Evolutionary conservation across 2,113 vertebrate species (phyloP), one percentile per base, ranked within the genome.

Genomic region (Synodontis membranacea): DNA sequence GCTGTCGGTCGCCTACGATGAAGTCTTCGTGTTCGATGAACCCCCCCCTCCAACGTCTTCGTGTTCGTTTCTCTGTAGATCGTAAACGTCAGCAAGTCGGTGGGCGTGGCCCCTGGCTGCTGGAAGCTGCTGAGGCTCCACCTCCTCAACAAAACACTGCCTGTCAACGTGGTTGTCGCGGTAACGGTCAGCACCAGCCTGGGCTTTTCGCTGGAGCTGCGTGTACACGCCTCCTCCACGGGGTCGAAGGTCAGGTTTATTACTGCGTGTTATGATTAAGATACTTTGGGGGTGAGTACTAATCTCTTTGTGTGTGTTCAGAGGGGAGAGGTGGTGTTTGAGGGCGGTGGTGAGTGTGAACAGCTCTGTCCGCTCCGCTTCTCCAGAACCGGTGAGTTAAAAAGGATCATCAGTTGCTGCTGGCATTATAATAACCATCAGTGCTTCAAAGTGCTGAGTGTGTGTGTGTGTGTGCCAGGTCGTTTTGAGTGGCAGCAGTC

Each of bases 111-210:
- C 88, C 95, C 95, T 88, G 97, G 97, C 88, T 98, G 97, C 94
- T 98, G 97, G 97, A 96, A 93, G 84, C 87, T 98, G 84, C 95
- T 98, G 91, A 96, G 96, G 90, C 94, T 99, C 90, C 96, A 95
- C 91, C 91, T 97, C 85, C 93, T 92, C 89, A 92, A 93, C 92
- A 95, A 91, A 92, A 92, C 94, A n/a, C 89, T 94, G 91, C 94
- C 94, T 60, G 62, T 94, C 86, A 96, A 95, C 90, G 89, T 96
- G 66, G 91, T 96, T 89, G 96, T 95, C 87, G 94, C 92, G 84
- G 90, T 98, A 86, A 95, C 94, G 88, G 92, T 99, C 90, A 88
- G 92, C 72, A 98, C 97, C 90, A 97, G 95, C 87, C 84, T 96
- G 86, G 97, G 97, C 87, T 87, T 96, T 10, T 70, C 94, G 48